Percentiles rank a stretch among this genome's conserved stretches.
These are phyloP conservation scores for Meghimatium bilineatum DNA, from an alignment of 2,888 invertebrate species.

Conservation along the genomic window DNA sequence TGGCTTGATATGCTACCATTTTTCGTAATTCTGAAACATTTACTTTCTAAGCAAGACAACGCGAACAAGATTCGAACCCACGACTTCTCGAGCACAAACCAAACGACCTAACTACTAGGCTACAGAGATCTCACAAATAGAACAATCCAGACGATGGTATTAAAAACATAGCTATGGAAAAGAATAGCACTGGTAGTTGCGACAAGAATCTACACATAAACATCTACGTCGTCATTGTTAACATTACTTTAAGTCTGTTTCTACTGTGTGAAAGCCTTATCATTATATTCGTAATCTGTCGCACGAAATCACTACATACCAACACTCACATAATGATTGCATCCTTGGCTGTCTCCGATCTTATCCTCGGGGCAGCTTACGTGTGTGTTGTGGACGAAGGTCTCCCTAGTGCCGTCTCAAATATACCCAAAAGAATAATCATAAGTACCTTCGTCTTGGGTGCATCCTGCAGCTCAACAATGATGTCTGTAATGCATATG, in stretches of 20 bases:
- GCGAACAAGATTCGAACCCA: too few species aligned
- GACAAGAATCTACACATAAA: not conserved
- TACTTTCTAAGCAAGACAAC: too few species aligned
- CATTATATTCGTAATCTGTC: not conserved
- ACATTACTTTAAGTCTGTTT: not conserved
- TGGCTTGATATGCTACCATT: too few species aligned
- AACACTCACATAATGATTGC: not conserved
- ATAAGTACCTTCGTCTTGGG: not conserved
- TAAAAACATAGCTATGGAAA: not conserved
- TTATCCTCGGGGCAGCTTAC: not conserved
- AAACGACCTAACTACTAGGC: too few species aligned
- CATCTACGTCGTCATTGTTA: not conserved
- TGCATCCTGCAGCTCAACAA: not conserved
- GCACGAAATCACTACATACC: constrained; percentile 3
- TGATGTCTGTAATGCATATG: not conserved
- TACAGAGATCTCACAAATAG: too few species aligned
- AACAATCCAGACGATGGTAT: too few species aligned
- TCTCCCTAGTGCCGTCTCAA: not conserved
- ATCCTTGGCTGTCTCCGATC: not conserved
- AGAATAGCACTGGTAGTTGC: not conserved
- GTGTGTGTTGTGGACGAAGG: too few species aligned
- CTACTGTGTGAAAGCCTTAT: not conserved
- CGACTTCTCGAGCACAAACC: too few species aligned
- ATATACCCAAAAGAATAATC: not conserved
- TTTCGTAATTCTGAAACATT: too few species aligned